Base-by-base conservation (phyloP, 2,888 invertebrate genomes). In the Volucella inanis region DNA sequence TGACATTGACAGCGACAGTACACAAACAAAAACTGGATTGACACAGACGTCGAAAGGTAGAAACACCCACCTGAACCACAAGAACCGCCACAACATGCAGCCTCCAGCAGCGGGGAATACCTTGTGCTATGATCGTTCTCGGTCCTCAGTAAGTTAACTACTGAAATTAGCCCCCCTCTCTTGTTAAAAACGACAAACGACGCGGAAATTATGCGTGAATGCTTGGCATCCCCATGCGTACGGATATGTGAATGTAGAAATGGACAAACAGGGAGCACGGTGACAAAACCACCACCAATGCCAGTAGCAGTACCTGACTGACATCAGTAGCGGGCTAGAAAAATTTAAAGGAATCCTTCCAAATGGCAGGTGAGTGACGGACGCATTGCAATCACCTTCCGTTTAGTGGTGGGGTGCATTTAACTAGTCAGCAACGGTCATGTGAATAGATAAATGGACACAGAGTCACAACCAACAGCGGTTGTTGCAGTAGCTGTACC, bases 331-430 rank as follows among this genome's bases (percentile, higher is more conserved):
- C 76, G 81, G 81, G 68, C 81, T 85, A 85, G 85, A 77, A 77
- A 72, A 81, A 77, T 85, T 85, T 81, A 81, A 85, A 72, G 62
- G 70, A 80, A 81, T 85, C 72, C 81, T 81, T 77, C 71, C 43
- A 77, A 31, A 68, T 85, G 81, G 85, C 85, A 85, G 85, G 81
- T 85, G 85, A 85, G 72, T 85, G 85, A 85, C 85, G 41, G 85
- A 85, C 81, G 81, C 75, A 80, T 47, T 39, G 70, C 75, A 50
- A 59, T 78, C 64, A 45, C 80, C 57, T 59, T 70, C 39, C 41
- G 41, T 39, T 55, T 49, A 39, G 55, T 38, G 22, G 59, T 65
- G 49, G 54, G 81, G 62, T 65, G 74, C 62, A 57, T 79, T 74
- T 54, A 81, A 85, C 85, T 85, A 85, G 81, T 85, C 81, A 15